These are phyloP conservation scores for Pandion haliaetus DNA, from an alignment of 2,113 vertebrate genomes.

Conservation along the genomic window DNA sequence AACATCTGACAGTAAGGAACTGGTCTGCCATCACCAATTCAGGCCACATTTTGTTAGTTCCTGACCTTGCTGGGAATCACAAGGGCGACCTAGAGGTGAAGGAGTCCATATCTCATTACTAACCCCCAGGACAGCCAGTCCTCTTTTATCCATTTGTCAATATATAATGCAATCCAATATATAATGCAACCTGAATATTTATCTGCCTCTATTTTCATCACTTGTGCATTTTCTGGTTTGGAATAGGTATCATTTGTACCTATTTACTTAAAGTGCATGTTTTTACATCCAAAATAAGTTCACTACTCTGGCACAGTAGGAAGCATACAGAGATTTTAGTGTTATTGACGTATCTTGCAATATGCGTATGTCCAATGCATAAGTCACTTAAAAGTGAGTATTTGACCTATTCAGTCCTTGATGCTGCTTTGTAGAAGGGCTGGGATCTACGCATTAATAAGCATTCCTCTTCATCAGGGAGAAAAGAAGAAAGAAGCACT, in stretches of 20 bases:
- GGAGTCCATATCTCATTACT: conserved; percentile 26
- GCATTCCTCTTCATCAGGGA: not conserved
- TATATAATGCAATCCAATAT: not conserved
- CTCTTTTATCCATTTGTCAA: not conserved
- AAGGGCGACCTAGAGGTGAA: conserved; percentile 36
- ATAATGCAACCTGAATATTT: conserved; percentile 27
- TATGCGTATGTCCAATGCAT: not conserved
- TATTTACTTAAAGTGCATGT: not conserved
- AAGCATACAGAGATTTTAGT: not conserved
- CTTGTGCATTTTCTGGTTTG: not conserved
- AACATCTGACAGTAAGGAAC: conserved; percentile 20
- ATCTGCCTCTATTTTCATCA: not conserved
- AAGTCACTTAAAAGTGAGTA: not conserved
- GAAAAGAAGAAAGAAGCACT: not conserved
- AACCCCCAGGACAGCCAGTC: not conserved
- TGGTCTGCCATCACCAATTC: not conserved
- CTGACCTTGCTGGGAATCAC: conserved; percentile 27
- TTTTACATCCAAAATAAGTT: not conserved
- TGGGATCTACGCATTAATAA: not conserved
- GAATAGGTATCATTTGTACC: not conserved
- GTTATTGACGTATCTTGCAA: not conserved
- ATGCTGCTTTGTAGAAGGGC: not conserved
- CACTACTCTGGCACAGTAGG: not conserved
- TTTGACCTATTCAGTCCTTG: not conserved
- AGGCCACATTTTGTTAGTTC: not conserved